A percentile compares a stretch with the other conserved stretches of the same genome.
These are phyloP conservation scores for Heteractis magnifica DNA, from an alignment of 92 coral and sea anemone genomes.

Conservation along the genomic window DNA sequence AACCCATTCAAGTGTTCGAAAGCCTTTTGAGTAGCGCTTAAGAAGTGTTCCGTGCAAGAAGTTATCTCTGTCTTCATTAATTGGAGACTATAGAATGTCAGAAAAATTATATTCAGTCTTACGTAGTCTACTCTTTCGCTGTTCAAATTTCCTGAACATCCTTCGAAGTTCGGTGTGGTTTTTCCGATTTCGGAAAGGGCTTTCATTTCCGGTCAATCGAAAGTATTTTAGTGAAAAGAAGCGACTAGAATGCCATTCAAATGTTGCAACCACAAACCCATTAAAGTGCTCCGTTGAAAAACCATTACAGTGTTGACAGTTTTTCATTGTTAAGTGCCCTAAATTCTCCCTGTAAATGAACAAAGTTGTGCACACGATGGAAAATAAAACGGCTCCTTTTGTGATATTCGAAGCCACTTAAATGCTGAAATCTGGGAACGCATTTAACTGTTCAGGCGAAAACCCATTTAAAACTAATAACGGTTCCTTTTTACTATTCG, in stretches of 20 bases:
- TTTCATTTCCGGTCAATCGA: neutral
- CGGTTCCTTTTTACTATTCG: neutral
- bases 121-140: neutral
- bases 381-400: neutral
- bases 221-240: neutral
- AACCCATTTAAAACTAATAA: conserved; percentile 1
- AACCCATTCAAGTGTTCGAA: conserved; percentile 5
- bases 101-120: neutral
- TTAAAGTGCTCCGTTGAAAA: neutral
- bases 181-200: neutral
- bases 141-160: neutral
- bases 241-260: neutral
- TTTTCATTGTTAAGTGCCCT: neutral
- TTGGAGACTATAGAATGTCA: neutral
- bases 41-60: neutral
- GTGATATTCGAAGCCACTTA: conserved; percentile 11
- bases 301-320: conserved; percentile 8
- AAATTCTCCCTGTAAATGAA: neutral
- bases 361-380: neutral
- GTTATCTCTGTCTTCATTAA: neutral
- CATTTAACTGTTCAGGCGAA: neutral
- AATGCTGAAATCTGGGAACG: neutral
- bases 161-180: neutral
- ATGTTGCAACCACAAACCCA: neutral
- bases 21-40: neutral